Percentiles rank a stretch among this genome's conserved stretches.
Evolutionary conservation across 2,888 invertebrate species (phyloP).

Genomic region (Cheilosia vernalis): DNA sequence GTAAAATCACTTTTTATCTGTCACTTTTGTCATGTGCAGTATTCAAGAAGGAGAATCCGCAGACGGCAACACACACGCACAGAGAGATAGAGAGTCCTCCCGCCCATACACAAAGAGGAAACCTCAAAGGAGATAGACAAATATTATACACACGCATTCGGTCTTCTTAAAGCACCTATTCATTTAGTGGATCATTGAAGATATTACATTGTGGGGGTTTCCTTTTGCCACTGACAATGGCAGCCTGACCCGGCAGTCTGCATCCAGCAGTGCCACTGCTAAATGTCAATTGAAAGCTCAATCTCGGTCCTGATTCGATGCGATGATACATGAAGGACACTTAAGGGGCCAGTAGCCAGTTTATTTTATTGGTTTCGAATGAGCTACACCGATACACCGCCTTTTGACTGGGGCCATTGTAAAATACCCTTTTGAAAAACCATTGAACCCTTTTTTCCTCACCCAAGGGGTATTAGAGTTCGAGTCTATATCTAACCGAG

Average conservation of each 20-base stretch:
- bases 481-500: conserved; percentile 6
- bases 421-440: conserved; percentile 43
- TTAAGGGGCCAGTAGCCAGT: conserved; percentile 59
- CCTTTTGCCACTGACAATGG: not conserved
- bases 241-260: not conserved
- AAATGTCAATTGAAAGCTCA: conserved; percentile 47
- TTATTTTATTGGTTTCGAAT: conserved; percentile 55
- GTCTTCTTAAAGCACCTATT: not conserved
- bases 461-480: not conserved
- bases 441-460: conserved; percentile 37
- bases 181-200: conserved; percentile 43
- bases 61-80: not conserved
- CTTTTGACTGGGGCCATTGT: conserved; percentile 25
- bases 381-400: conserved; percentile 6
- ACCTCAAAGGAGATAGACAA: conserved; percentile 28
- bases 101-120: not conserved
- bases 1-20: conserved; percentile 65
- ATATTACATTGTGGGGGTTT: conserved; percentile 27
- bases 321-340: conserved; percentile 66
- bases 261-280: conserved; percentile 5
- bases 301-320: conserved; percentile 32
- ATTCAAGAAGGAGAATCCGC: conserved; percentile 24
- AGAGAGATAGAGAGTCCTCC: no score
- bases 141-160: conserved; percentile 1
- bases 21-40: conserved; percentile 51